Percentiles rank a stretch among this genome's conserved stretches.
Conservation (phyloP, 2,888 invertebrate species). For the Parnassius mnemosyne region DNA sequence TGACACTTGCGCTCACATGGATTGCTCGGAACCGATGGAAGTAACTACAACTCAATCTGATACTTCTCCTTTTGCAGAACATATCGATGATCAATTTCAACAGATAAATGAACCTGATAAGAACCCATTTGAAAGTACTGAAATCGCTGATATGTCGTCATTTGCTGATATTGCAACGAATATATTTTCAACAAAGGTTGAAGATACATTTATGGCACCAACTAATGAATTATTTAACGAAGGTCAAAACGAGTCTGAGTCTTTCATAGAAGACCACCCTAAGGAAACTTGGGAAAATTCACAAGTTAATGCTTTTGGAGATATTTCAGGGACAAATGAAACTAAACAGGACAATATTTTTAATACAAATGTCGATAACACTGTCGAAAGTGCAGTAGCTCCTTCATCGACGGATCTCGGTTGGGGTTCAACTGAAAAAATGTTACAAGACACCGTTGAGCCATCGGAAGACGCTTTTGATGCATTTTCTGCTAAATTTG, state of each 20-base stretch:
- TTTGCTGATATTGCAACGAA: slow-evolving; percentile 38
- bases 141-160: slow-evolving; percentile 33
- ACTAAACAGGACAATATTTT: slow-evolving; percentile 87
- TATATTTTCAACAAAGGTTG: slow-evolving; percentile 45
- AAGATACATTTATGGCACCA: slow-evolving; percentile 40
- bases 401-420: slow-evolving; percentile 43
- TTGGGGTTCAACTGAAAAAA: slow-evolving; percentile 52
- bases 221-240: slow-evolving; percentile 36
- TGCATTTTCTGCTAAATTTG: slow-evolving; percentile 94
- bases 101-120: slow-evolving; percentile 45
- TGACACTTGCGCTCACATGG: slow-evolving; percentile 53
- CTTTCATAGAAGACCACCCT: slow-evolving; percentile 29
- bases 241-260: slow-evolving; percentile 29
- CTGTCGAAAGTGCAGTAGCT: slow-evolving; percentile 25
- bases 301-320: slow-evolving; percentile 7
- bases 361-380: slow-evolving; percentile 79
- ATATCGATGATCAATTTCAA: slow-evolving; percentile 39
- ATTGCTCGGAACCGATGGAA: slow-evolving; percentile 56
- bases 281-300: slow-evolving; percentile 4
- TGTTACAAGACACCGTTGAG: slow-evolving; percentile 56
- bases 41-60: slow-evolving; percentile 39
- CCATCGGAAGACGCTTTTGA: slow-evolving; percentile 84
- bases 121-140: slow-evolving; percentile 62
- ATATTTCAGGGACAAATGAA: slow-evolving; percentile 39
- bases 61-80: slow-evolving; percentile 58